Evolutionary conservation across 2,888 invertebrate genomes (phyloP), one percentile per base, ranked within the genome.

Genomic region (Elegia similella): DNA sequence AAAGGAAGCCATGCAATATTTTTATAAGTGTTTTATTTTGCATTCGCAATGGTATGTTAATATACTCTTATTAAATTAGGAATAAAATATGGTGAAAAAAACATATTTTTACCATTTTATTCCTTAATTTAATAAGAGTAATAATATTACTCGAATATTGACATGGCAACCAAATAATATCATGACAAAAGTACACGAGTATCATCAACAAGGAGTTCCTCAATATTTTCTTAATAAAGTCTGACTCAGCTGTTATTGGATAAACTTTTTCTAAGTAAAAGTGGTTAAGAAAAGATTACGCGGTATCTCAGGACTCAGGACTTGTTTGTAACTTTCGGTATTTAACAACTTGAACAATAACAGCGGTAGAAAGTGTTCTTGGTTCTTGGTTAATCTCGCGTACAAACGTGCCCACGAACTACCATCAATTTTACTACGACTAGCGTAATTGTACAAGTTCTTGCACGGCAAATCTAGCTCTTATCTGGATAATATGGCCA

Each of bases 241-340:
- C 17, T 34, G 50, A 2, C 50, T 32, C 32, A 13, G 50, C 10
- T 50, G 50, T 50, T 15, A 17, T 17, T 50, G 34, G 15, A 38
- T 34, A 34, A 50, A 50, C 34, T 17, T n/a, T 34, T 50, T 38
- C 17, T 16, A 50, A 50, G 38, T 38, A 38, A 50, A 48, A 50
- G 50, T 50, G 50, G 50, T 16, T 38, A 50, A 17, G 50, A 48
- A 34, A 50, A 34, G 34, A 50, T 50, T 50, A 48, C 29, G 29
- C 6, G 2, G 17, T 50, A 17, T 38, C 38, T 10, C 23, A 5
- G 23, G 23, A 23, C 23, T 48, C 46, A 29, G 8, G 12, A 16
- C 48, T 50, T 15, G 32, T 50, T 50, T 12, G 16, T 17, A 34
- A 34, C 50, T 50, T 47, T 32, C 3, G 34, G 16, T 34, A 34